These are phyloP conservation scores for Oithona nana DNA, from an alignment of 2,888 invertebrate genomes.

Conservation along the genomic window DNA sequence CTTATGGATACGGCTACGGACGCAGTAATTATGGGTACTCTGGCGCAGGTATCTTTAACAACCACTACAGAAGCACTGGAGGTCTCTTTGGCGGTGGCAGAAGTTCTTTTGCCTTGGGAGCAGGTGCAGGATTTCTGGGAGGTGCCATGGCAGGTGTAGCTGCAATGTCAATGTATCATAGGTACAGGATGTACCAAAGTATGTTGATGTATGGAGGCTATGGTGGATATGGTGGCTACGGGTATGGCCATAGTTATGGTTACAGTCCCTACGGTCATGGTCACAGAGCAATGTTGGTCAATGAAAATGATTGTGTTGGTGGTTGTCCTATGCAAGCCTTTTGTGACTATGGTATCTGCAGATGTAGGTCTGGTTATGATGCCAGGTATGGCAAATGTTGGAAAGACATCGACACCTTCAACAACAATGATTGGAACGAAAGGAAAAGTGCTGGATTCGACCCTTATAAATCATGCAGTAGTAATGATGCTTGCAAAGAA, in stretches of 20 bases:
- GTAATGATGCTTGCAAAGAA: neutral
- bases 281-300: neutral
- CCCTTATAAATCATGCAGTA: neutral
- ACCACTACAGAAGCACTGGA: neutral
- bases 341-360: neutral
- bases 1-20: neutral
- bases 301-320: neutral
- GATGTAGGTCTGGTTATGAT: neutral
- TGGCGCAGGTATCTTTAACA: neutral
- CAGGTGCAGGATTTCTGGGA: neutral
- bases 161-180: neutral
- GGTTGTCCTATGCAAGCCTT: conserved; percentile 3
- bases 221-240: neutral
- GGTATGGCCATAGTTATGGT: neutral
- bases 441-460: neutral
- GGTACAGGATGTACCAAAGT: neutral
- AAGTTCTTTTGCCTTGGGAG: neutral
- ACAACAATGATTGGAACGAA: neutral
- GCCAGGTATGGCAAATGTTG: neutral
- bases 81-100: conserved; percentile 1
- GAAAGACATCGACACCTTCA: neutral
- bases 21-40: neutral
- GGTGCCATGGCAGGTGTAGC: conserved; percentile 1
- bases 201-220: neutral
- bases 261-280: neutral